Evolutionary conservation across 2,113 vertebrate species (phyloP), one percentile per base, ranked within the genome.

Genomic region (Platysternon megacephalum): DNA sequence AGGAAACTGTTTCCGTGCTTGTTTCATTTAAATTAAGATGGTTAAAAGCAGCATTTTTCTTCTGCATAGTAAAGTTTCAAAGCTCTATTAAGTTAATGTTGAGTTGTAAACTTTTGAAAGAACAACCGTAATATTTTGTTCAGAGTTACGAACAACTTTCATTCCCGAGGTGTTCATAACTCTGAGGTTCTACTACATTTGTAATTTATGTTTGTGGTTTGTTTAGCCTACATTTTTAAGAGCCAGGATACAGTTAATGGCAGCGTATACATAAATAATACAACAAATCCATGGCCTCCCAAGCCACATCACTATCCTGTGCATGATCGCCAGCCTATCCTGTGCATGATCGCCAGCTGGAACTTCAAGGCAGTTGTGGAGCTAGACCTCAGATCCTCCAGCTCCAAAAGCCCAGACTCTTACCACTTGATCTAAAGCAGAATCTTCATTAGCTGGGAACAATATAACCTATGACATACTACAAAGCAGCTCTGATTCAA

Each of bases 321-420:
- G 79, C 0, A 0, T 44, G 88, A 39, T 35, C 79, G 44, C 42
- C 53, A 85, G 12, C 48, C 12, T 65, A 46, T 22, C 79, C n/a
- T 29, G 22, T 48, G 79, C 0, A 0, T 44, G 88, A 39, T 35
- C 79, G 44, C 42, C 53, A 85, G 12, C 48, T 29, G 5, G 44
- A 44, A 29, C 78, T 65, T 86, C 53, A 35, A 84, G 49, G 8
- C 44, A 93, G 13, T 0, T 79, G 19, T 58, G 81, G 28, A 87
- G 61, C 6, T 92, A 93, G 81, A 94, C 87, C 32, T 61, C 16
- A 91, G 74, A 89, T 42, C 21, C 11, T 53, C 14, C 17, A 88
- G 65, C 10, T 85, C 74, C 82, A 82, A 58, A 86, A 79, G 0
- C 76, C 13, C 21, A 79, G 3, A 0, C 42, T 2, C 61, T 93